phyloP scores from a whole-genome alignment of 2,888 invertebrate genomes.

The Clistopyga incitator region DNA sequence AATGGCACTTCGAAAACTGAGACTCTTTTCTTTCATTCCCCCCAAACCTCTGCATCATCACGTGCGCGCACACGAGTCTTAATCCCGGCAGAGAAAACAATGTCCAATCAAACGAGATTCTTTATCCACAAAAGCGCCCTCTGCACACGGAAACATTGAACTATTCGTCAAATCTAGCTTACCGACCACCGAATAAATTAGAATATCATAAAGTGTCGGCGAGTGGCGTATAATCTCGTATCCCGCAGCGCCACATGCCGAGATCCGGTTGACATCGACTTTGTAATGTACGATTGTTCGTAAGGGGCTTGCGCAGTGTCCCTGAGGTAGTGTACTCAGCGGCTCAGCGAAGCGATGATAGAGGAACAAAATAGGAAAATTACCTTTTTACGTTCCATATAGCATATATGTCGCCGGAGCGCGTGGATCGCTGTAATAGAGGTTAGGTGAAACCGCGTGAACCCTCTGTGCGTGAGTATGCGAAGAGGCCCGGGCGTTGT shows the following conservation, averaged over 20 bases:
- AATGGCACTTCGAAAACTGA: constrained; percentile 16
- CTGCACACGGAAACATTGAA: not conserved
- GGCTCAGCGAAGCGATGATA: constrained; percentile 20
- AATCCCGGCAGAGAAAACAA: constrained; percentile 34
- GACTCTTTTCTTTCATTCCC: constrained; percentile 11
- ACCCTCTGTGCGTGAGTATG: constrained; percentile 70
- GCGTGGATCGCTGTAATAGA: constrained; percentile 70
- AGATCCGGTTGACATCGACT: constrained; percentile 22
- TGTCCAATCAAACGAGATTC: constrained; percentile 42
- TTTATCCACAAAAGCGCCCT: not conserved
- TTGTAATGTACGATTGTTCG: constrained; percentile 1
- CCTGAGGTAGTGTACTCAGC: not conserved
- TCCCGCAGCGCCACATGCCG: constrained; percentile 10
- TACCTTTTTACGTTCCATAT: constrained; percentile 49
- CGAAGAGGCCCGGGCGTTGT: constrained; percentile 75
- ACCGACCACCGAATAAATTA: constrained; percentile 34
- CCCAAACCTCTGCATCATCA: not conserved
- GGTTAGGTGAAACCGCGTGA: constrained; percentile 65
- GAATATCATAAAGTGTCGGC: constrained; percentile 29
- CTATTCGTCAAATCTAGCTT: not conserved
- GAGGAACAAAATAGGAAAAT: constrained; percentile 39
- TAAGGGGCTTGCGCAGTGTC: not conserved
- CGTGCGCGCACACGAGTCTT: not conserved
- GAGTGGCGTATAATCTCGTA: constrained; percentile 25
- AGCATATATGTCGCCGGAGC: constrained; percentile 6